phyloP scores from a whole-genome alignment of 2,888 invertebrate species.

The Microchrysa polita region DNA sequence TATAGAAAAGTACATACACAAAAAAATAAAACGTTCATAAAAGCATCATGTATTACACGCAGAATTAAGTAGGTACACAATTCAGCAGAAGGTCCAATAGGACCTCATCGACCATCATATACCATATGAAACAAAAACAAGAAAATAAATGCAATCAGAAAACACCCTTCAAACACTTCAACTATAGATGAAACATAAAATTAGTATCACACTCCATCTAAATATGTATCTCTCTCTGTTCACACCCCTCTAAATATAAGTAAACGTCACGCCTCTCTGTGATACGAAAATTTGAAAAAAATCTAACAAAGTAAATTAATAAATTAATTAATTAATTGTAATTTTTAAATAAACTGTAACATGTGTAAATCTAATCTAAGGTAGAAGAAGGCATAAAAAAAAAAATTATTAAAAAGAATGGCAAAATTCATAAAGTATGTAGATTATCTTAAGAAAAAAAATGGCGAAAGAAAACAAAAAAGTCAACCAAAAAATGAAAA shows the following conservation, averaged over 20 bases:
- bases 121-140: no score
- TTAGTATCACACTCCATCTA: constrained; percentile 44
- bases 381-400: constrained; percentile 9
- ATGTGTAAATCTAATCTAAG: not conserved
- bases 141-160: not conserved
- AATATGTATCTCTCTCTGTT: constrained; percentile 49
- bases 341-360: not conserved
- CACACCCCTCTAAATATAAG: constrained; percentile 49
- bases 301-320: not conserved
- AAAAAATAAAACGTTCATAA: constrained; percentile 25
- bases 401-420: not conserved
- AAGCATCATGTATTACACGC: constrained; percentile 24
- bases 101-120: no score
- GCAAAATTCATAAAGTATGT: constrained; percentile 9
- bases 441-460: constrained; percentile 11
- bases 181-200: constrained; percentile 33
- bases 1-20: not conserved
- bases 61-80: not conserved
- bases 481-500: constrained; percentile 3
- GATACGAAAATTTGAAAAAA: constrained; percentile 53
- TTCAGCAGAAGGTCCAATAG: no score
- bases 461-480: constrained; percentile 17
- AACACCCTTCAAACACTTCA: not conserved
- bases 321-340: not conserved
- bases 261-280: constrained; percentile 62